Conservation (phyloP, 2,797 vertebrate genomes). For the Sparus aurata region DNA sequence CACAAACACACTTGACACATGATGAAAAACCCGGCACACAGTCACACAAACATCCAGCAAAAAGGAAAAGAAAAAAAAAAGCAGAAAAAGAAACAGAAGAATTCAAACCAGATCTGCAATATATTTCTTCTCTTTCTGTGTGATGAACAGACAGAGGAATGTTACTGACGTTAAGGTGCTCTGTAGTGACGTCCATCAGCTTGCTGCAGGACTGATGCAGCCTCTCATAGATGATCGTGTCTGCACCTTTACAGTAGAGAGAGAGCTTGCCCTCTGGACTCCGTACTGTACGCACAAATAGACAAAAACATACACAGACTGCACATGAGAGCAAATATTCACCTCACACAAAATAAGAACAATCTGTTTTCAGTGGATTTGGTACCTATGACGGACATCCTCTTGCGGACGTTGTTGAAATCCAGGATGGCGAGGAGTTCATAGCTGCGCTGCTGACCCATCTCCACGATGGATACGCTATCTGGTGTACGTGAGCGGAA, state of each 20-base stretch:
- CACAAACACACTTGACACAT: constrained; percentile 9
- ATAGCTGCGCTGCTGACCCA: constrained; percentile 89
- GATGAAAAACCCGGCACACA: background rate
- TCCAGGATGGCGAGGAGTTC: constrained; percentile 94
- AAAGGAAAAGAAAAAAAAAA: background rate
- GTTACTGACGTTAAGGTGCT: constrained; percentile 88
- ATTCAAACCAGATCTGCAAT: too few relatives aligned
- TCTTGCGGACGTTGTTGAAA: constrained; percentile 95
- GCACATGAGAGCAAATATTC: background rate
- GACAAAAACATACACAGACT: constrained; percentile 4
- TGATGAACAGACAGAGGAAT: background rate
- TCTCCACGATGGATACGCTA: constrained; percentile 91
- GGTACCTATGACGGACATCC: constrained; percentile 98
- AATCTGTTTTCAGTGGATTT: background rate
- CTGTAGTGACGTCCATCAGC: constrained; percentile 91
- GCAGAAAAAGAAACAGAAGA: background rate
- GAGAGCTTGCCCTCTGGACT: constrained; percentile 90
- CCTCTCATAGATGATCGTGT: constrained; percentile 93
- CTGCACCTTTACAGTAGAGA: constrained; percentile 96
- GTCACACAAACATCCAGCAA: background rate
- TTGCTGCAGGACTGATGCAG: constrained; percentile 89
- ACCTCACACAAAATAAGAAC: background rate
- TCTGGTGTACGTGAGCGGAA: constrained; percentile 92
- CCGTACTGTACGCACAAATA: constrained; percentile 81
- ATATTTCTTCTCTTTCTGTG: background rate